Percentiles rank a stretch among this genome's conserved stretches.
Evolutionary conservation across 2,888 invertebrate species (phyloP).

Genomic region (Drosophila meridiana): DNA sequence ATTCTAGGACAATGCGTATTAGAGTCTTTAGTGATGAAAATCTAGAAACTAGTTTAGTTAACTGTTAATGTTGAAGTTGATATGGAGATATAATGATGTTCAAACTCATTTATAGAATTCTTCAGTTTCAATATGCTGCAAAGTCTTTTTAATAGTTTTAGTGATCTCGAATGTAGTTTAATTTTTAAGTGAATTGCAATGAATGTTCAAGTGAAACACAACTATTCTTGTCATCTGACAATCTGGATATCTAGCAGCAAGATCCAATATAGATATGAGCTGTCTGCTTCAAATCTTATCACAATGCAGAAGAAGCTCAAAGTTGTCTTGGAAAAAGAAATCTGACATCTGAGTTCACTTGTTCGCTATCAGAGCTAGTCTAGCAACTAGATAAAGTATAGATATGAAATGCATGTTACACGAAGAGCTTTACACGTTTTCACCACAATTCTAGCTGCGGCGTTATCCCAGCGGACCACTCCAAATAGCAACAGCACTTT

Average conservation of each 20-base stretch:
- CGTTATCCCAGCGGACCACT: conserved; percentile 38
- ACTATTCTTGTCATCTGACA: too few species aligned
- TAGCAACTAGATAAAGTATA: conserved; percentile 53
- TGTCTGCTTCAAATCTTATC: not conserved
- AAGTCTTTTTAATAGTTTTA: not conserved
- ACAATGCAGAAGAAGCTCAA: not conserved
- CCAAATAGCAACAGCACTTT: conserved; percentile 21
- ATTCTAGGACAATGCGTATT: not conserved
- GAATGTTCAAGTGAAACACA: not conserved
- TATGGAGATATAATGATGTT: not conserved
- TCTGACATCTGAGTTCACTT: not conserved
- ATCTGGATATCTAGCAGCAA: conserved; percentile 25
- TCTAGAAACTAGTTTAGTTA: not conserved
- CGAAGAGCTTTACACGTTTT: conserved; percentile 58
- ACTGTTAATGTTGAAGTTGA: not conserved
- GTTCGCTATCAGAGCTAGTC: not conserved
- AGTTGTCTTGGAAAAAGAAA: not conserved
- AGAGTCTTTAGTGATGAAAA: not conserved
- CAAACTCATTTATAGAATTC: not conserved
- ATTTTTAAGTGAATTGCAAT: not conserved
- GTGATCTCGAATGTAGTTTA: not conserved
- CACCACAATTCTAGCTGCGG: conserved; percentile 31
- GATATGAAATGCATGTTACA: conserved; percentile 64
- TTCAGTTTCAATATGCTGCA: not conserved
- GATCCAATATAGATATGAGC: not conserved